Base-by-base conservation (phyloP, 2,113 vertebrate species). In the Camarhynchus parvulus region DNA sequence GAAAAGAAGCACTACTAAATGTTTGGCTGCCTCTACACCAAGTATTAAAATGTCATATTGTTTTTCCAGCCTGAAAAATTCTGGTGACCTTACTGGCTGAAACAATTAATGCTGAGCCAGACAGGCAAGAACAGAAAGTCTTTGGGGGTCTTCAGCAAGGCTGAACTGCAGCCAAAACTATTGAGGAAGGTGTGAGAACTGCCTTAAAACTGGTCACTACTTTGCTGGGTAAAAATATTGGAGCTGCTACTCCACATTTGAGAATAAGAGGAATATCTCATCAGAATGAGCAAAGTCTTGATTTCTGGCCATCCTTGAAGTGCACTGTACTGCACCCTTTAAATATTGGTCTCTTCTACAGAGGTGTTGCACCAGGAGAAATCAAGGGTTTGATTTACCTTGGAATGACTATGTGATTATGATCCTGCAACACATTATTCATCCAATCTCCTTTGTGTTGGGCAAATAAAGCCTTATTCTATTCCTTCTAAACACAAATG, bases 1-100 rank as follows among this genome's bases (percentile, higher is more conserved):
- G n/a, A 74, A 87, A 89, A 85, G 44, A 44, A 78, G 42, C 72
- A 82, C 46, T 80, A 62, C 19, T 35, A 87, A 82, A 70, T 47
- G 28, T 92, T 75, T 91, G 77, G 28, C 74, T 85, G 31, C 46
- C 49, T 92, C 73, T 74, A 50, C 24, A 66, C 7, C 22, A 80
- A 86, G 72, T 75, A 86, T 82, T 90, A 95, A 90, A 83, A 75
- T 42, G 66, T 68, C 67, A 58, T 41, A 24, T n/a, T 92, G 41
- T 67, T 90, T 90, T 83, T 84, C n/a, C 79, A 96, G 70, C 18
- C 56, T 77, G 79, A 92, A 86, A 92, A 76, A 70, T 67, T 83
- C 72, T 80, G 37, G 56, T 88, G 55, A 80, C 85, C 47, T 92
- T 83, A 77, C 28, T 67, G 52, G 35, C 42, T 74, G 62, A 82